Conservation (phyloP, 2,888 invertebrate genomes). For the Ectemnius lituratus region DNA sequence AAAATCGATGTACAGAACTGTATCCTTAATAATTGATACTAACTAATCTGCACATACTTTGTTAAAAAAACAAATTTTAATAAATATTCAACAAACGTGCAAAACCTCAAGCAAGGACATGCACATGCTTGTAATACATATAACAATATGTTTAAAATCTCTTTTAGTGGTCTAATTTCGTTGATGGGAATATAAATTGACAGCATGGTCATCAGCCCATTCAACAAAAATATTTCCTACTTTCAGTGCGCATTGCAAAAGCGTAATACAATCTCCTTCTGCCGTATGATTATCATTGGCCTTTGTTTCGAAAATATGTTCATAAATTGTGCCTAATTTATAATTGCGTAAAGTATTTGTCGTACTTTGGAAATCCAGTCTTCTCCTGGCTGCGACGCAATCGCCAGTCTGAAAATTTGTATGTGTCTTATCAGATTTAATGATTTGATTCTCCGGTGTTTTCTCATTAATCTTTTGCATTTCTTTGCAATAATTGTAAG, state of each 20-base stretch:
- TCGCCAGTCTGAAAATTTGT: slow-evolving; percentile 22
- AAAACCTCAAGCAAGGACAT: too few species aligned
- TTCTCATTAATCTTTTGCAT: slow-evolving; percentile 79
- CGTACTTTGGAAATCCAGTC: slow-evolving; percentile 39
- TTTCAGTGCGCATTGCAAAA: slow-evolving; percentile 82
- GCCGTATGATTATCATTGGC: slow-evolving; percentile 82
- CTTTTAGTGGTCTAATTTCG: too few species aligned
- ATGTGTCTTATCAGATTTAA: slow-evolving; percentile 12
- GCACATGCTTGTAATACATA: too few species aligned
- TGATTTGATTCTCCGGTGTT: slow-evolving; percentile 78
- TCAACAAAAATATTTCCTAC: slow-evolving; percentile 81
- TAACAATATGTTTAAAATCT: too few species aligned
- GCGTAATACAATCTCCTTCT: slow-evolving; percentile 84
- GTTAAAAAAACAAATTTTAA: too few species aligned
- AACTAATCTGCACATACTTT: too few species aligned
- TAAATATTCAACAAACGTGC: too few species aligned
- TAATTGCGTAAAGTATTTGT: slow-evolving; percentile 74
- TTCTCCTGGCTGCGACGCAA: slow-evolving; percentile 20
- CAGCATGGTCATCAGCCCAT: slow-evolving; percentile 79
- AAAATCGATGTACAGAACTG: too few species aligned
- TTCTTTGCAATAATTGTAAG: neutral
- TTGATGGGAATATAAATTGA: slow-evolving; percentile 3
- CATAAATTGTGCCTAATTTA: slow-evolving; percentile 80
- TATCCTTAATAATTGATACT: too few species aligned
- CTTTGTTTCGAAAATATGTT: slow-evolving; percentile 79